phyloP scores from a whole-genome alignment of 1,140 invertebrate genomes.

The Lanistes nyassanus region DNA sequence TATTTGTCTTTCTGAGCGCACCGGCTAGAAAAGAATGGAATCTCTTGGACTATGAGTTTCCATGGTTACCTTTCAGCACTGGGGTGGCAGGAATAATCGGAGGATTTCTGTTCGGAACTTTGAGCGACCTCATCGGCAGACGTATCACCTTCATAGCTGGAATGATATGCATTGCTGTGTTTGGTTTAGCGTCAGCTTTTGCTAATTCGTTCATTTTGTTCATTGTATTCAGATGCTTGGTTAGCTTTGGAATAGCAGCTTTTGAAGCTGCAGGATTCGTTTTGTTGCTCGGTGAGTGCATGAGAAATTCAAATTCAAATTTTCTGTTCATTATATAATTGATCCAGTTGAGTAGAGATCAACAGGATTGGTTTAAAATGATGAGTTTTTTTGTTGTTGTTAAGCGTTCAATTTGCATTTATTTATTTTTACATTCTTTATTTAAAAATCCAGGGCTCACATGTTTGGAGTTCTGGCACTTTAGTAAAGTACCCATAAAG shows the following conservation, averaged over 20 bases:
- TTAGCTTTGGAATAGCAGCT: slow-evolving; percentile 51
- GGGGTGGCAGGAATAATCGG: slow-evolving; percentile 51
- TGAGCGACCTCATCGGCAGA: slow-evolving; percentile 56
- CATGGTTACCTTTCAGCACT: slow-evolving; percentile 50
- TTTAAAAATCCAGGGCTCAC: too few species aligned
- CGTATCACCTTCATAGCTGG: slow-evolving; percentile 48
- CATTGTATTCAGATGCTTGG: slow-evolving; percentile 46
- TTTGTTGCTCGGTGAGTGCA: slow-evolving; percentile 52
- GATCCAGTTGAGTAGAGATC: background rate
- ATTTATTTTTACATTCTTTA: too few species aligned
- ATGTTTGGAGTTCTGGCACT: too few species aligned
- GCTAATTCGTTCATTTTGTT: slow-evolving; percentile 48
- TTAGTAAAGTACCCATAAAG: too few species aligned
- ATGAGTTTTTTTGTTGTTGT: background rate
- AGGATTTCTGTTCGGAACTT: slow-evolving; percentile 49
- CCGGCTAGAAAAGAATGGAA: slow-evolving; percentile 54
- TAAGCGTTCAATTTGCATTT: too few species aligned
- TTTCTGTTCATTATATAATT: too few species aligned
- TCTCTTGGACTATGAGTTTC: slow-evolving; percentile 46
- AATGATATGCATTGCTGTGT: slow-evolving; percentile 42
- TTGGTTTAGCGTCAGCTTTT: slow-evolving; percentile 50
- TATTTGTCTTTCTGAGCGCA: slow-evolving; percentile 57
- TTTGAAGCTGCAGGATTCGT: slow-evolving; percentile 55
- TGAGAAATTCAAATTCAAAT: background rate
- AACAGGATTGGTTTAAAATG: background rate